phyloP scores from a whole-genome alignment of 2,888 invertebrate species.

The Erebia aethiops region DNA sequence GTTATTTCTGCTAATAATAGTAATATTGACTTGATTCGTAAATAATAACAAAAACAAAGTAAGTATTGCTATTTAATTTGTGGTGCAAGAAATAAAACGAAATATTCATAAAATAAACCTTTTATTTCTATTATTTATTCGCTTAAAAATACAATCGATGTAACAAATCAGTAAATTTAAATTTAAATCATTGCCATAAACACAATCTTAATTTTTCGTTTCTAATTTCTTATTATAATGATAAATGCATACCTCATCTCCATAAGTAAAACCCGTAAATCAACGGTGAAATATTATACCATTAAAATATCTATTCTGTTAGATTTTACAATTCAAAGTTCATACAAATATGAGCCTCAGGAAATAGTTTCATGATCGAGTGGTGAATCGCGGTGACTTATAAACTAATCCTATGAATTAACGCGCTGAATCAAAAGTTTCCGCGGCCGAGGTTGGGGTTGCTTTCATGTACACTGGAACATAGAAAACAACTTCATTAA shows the following conservation, averaged over 20 bases:
- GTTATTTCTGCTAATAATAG: too few relatives aligned
- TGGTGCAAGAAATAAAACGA: conserved; percentile 40
- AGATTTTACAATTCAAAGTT: conserved; percentile 18
- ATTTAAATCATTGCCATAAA: conserved; percentile 65
- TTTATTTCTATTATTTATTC: conserved; percentile 64
- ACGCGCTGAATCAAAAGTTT: conserved; percentile 73
- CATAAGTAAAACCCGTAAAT: conserved; percentile 39
- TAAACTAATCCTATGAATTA: conserved; percentile 21
- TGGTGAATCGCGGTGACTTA: conserved; percentile 31
- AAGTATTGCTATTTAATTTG: too few relatives aligned
- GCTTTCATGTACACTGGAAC: conserved; percentile 86
- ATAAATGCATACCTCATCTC: conserved; percentile 64
- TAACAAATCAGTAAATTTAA: conserved; percentile 67
- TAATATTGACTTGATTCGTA: too few relatives aligned
- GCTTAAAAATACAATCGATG: conserved; percentile 74
- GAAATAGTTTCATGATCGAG: conserved; percentile 10
- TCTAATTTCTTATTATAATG: conserved; percentile 54
- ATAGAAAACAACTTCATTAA: conserved; percentile 40
- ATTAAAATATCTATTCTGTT: not conserved
- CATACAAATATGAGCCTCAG: conserved; percentile 35
- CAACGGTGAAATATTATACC: conserved; percentile 23
- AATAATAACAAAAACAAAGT: too few relatives aligned
- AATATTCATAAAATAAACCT: conserved; percentile 70
- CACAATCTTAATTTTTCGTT: conserved; percentile 61
- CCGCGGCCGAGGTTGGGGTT: conserved; percentile 80